Base-by-base conservation (phyloP, 1,140 invertebrate genomes). In the Diuraphis noxia region DNA sequence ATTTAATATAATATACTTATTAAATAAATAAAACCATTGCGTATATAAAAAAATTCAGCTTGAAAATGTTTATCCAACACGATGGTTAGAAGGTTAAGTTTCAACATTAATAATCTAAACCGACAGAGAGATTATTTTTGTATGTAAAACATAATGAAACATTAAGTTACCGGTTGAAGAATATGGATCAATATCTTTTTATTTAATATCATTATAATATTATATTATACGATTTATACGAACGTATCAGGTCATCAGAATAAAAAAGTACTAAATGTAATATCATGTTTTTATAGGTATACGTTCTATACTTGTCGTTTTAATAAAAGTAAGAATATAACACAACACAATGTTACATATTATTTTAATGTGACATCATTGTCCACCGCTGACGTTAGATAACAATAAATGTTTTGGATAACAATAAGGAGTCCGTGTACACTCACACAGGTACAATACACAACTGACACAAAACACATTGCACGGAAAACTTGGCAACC, bases 401-500 rank as follows among this genome's bases (percentile, higher is more conserved):
- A 85, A 85, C 79, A 84, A 84, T 49, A 49, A 49, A 49, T 84
- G 34, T 84, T 84, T 84, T 84, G 21, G 81, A 43, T 30, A n/a
- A 89, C 36, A 40, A 38, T 87, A 87, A 56, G 34, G 17, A 38
- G 34, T 87, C 34, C 49, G 4, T 7, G 9, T 52, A 86, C 21
- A 19, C 34, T n/a, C n/a, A n/a, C n/a, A n/a, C n/a, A n/a, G n/a
- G n/a, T n/a, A n/a, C n/a, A n/a, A n/a, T n/a, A 84, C 21, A 23
- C 63, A 72, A 72, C 38, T 34, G 6, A 87, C 7, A 87, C 34
- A 82, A 77, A 46, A 81, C 38, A 46, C 43, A 38, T 19, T 52
- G 77, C 25, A 38, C 34, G 43, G 34, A 81, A 91, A 77, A 91
- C 89, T 91, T 91, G 89, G 89, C 89, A 91, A 91, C 89, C 40